Base-by-base conservation (phyloP, 2,888 invertebrate species). In the Pecten maximus region DNA sequence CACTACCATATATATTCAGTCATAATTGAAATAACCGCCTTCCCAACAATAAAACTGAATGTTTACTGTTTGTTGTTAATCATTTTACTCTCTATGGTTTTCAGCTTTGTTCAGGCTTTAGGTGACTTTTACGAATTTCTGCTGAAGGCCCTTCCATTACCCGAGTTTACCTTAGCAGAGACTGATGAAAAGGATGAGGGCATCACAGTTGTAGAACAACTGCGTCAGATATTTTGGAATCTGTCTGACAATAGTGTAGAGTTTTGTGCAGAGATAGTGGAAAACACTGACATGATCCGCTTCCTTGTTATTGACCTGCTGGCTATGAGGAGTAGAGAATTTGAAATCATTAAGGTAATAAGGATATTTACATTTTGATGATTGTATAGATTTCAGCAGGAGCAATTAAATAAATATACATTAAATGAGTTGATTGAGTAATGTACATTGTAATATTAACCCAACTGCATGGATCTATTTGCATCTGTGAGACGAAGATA, bases 211-310 rank as follows among this genome's bases (percentile, higher is more conserved):
- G 86, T 91, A 2, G n/a, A 28, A 48, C 87, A 88, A 10, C 90
- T 94, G 8, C 89, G 94, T 39, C 93, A 93, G 88, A 92, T 94
- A 15, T 87, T 94, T 10, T 94, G 94, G 94, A 94, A 94, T 88
- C 94, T 92, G 74, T 93, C 94, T 0, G 94, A 94, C 87, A 90
- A 92, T 15, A 94, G 94, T 90, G 88, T 89, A 40, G 91, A 89
- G 8, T 94, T 94, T 89, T 91, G 92, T 16, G 92, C 92, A 89
- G 89, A 89, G 39, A 90, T 94, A 10, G 91, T 93, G n/a, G 90
- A 93, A 23, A 92, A 87, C 28, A 91, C 90, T 0, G 48, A 48
- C 4, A 40, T 91, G 8, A 90, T 91, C 86, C 88, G 90, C 19
- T 90, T 40, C 16, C 90, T 91, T 0, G 88, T 90, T 10, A 88